Conservation (phyloP, 2,113 vertebrate species). For the Saimiri boliviensis region DNA sequence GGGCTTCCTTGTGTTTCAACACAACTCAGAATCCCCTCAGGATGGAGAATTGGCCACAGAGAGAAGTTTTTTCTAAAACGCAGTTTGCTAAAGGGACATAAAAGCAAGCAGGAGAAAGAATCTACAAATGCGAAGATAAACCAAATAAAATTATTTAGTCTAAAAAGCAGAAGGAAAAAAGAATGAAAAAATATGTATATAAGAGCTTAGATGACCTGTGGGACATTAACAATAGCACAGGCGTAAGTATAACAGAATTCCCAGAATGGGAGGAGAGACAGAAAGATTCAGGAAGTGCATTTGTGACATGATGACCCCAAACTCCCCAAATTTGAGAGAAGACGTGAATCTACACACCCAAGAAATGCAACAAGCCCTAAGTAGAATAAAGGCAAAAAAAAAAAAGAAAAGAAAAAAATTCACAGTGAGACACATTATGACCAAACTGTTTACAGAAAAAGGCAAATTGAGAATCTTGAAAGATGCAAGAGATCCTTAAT, state of each 20-base stretch:
- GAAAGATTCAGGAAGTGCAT: neutral
- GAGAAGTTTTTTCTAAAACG: neutral
- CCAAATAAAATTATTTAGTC: neutral
- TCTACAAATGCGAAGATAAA: neutral
- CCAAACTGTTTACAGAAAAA: neutral
- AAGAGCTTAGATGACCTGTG: neutral
- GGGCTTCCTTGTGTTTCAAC: neutral
- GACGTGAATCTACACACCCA: neutral
- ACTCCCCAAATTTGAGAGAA: neutral
- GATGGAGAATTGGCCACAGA: neutral
- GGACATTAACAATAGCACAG: neutral
- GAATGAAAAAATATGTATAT: neutral
- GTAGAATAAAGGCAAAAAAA: neutral
- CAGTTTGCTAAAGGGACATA: neutral
- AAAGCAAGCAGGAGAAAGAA: neutral
- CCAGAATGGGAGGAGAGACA: neutral
- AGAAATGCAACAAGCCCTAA: neutral
- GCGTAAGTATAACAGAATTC: neutral
- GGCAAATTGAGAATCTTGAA: neutral
- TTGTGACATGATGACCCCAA: neutral
- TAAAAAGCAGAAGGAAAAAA: neutral
- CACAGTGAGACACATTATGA: neutral
- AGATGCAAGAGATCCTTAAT: neutral
- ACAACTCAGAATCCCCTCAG: neutral
- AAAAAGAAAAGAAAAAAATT: neutral